Base-by-base conservation (phyloP, 2,888 invertebrate genomes). In the Epinotia demarniana region DNA sequence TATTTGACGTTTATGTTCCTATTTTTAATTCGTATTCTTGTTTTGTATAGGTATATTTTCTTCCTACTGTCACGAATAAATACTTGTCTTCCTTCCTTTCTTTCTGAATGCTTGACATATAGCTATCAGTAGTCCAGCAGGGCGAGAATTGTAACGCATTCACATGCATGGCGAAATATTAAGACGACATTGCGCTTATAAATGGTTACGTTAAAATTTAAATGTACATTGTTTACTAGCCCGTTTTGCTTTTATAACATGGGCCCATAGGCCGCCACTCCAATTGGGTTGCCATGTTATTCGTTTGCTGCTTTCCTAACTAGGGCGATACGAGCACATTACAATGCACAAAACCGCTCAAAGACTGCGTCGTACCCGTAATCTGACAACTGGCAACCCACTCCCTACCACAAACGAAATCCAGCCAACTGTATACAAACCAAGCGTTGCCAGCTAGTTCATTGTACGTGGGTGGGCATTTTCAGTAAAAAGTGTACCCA, bases 271-370 rank as follows among this genome's bases (percentile, higher is more conserved):
- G 69, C 69, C 58, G 27, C 75, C 53, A 68, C 46, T 66, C 66
- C 55, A 71, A 75, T 60, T 60, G 71, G 71, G 71, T 27, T 55
- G 60, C 70, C 64, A 61, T 71, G 75, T 67, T 53, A 60, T 75
- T 71, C 53, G 60, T 61, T 73, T 60, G 74, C 46, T 74, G 64
- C 70, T 74, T 60, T n/a, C 69, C 60, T 66, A 71, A 75, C 57
- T 58, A 70, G 74, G 63, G 63, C 63, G 46, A 74, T 33, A 69
- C 57, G 62, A 62, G 33, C 19, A 69, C 43, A 39, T 53, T 63
- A 72, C 71, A 63, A 19, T 18, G 72, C 57, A 53, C 60, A 66
- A 66, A 72, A 57, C 72, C 73, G 27, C 61, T 60, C 46, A 46
- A 9, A 11, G 12, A 68, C 61, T 60, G 73, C 39, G 18, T 43